A percentile compares a stretch with the other conserved stretches of the same genome.
Evolutionary conservation across 2,797 vertebrate genomes (phyloP).

Genomic region (Acanthornis magna): DNA sequence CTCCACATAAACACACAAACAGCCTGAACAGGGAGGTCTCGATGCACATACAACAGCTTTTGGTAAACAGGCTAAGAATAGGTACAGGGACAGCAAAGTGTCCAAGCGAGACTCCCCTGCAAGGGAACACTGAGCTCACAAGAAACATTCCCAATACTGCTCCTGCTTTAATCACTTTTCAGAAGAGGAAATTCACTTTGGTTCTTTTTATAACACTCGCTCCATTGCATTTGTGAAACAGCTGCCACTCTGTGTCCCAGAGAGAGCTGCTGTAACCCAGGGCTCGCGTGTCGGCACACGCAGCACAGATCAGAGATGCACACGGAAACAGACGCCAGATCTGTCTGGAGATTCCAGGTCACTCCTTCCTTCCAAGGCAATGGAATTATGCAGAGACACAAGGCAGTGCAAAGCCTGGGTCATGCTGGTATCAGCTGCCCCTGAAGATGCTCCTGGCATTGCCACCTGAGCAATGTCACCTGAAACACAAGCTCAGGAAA

Average conservation of each 20-base stretch:
- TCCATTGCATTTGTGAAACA: neutral
- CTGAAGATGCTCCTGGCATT: neutral
- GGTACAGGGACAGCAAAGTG: neutral
- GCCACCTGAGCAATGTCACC: neutral
- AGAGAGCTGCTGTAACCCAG: neutral
- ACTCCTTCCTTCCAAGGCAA: neutral
- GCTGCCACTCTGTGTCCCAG: neutral
- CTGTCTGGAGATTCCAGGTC: neutral
- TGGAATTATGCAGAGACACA: neutral
- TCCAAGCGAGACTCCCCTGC: neutral
- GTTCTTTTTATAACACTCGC: neutral
- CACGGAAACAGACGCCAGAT: neutral
- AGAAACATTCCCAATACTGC: neutral
- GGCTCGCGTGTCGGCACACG: neutral
- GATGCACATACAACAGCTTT: neutral
- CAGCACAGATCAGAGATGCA: neutral
- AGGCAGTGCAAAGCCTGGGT: neutral
- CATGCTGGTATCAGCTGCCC: neutral
- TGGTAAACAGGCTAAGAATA: conserved; percentile 28
- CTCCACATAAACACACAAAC: neutral
- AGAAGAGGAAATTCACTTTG: neutral
- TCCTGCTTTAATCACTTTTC: neutral
- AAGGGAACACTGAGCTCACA: neutral
- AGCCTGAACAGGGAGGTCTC: neutral
- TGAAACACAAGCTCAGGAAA: neutral